Evolutionary conservation across 2,797 vertebrate genomes (phyloP), one percentile per base, ranked within the genome.

Genomic region (Macroramphosus scolopax): DNA sequence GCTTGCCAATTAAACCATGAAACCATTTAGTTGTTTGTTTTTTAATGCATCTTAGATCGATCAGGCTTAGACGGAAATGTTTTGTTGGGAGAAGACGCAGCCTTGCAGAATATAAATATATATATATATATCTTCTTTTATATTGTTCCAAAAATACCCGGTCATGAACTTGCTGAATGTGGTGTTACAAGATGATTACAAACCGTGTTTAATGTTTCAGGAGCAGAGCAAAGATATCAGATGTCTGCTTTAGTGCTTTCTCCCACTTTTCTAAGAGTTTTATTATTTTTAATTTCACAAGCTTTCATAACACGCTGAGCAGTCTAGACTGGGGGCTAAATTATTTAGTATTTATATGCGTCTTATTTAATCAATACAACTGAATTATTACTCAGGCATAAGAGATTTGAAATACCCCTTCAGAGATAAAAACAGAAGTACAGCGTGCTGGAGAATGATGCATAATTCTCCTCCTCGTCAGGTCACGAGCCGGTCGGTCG

Each of bases 401-500:
- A 9, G 1, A 38, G 7, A 8, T 12, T 36, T 28, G 10, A 28
- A 36, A 42, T 8, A 2, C 16, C 12, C 2, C 14, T 8, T n/a
- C n/a, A n/a, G n/a, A n/a, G n/a, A n/a, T n/a, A 43, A n/a, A 10
- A 24, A 4, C 1, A 3, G 15, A 13, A 20, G 0, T n/a, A 16
- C 16, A 18, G 11, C 15, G 28, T 29, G 20, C n/a, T n/a, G n/a
- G n/a, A n/a, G n/a, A n/a, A n/a, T 6, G 15, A n/a, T 22, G 12
- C 5, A 18, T 17, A 25, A 17, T 33, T 40, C 10, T 4, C n/a
- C 37, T 9, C 15, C 30, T 28, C 14, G 65, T 3, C 87, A 98
- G 95, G 85, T 83, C 94, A 78, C 91, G 94, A 66, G 93, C 95
- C 7, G 89, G 91, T 17, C 89, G 92, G 15, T 96, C 93, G 2